Evolutionary conservation across 2,113 vertebrate genomes (phyloP), one percentile per base, ranked within the genome.

Genomic region (Osmerus mordax): DNA sequence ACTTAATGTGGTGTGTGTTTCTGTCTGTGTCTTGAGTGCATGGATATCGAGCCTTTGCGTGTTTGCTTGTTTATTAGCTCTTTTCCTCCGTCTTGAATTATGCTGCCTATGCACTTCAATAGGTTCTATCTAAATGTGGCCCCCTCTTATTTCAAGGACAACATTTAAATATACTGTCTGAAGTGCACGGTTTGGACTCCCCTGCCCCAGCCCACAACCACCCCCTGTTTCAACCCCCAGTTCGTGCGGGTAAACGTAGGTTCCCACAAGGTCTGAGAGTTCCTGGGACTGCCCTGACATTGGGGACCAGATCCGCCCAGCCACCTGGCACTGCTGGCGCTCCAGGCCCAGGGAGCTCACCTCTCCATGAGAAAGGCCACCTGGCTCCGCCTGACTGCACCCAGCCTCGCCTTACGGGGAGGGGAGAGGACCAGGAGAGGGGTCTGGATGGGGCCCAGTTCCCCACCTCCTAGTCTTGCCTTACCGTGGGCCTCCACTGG

Each of bases 1-100:
- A 84, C 87, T 90, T 80, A 80, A n/a, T 81, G 58, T 73, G 80
- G 83, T 85, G 80, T 82, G 79, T 80, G 76, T 78, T 65, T 73
- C 69, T 80, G 78, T 77, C 71, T 71, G 51, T 71, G 78, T 64
- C 52, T 76, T 78, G 52, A 29, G 67, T 29, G 75, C 81, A 71
- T 83, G 73, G 73, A 61, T 76, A 63, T 61, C 52, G 69, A 53
- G 28, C 19, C 52, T 69, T 52, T 58, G 67, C 56, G 67, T 69
- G 56, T 63, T 63, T 47, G 41, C 41, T 47, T 47, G 41, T 47
- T 47, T 47, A 47, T 47, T 7, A 47, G 41, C 41, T 47, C 41
- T 11, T 11, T 9, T 1, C 7, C 8, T 9, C 41, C 7, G 41
- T 2, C 9, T 47, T 9, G 8, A 47, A 47, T 2, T 0, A 47